Evolutionary conservation across 2,888 invertebrate species (phyloP), one percentile per base, ranked within the genome.

Genomic region (Perizoma affinitatum): DNA sequence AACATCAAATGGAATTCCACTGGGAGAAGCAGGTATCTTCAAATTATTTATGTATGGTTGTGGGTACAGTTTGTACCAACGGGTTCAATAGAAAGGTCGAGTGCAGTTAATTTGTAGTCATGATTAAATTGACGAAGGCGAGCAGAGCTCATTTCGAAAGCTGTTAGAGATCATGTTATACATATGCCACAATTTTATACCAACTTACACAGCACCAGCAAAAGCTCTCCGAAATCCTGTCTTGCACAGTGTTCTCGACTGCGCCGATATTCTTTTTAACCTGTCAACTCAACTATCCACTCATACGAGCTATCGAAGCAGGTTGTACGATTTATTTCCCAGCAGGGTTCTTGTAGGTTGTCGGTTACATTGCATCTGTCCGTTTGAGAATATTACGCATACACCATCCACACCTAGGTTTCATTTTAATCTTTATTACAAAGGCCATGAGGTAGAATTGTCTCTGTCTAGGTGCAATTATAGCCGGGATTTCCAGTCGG

Each of bases 111-210:
- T 86, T 86, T 83, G 82, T 82, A 79, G 81, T 84, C 84, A 80
- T 86, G 85, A 87, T 86, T 85, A 83, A 86, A 85, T 86, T 86
- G 86, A 86, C 81, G 79, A 84, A 84, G 78, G 74, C 74, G 67
- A 70, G 72, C 70, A 70, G 72, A 78, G 76, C 76, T 79, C 76
- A 83, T 82, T 83, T 80, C 76, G 76, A 79, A 83, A 82, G 76
- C 76, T 74, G 70, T 80, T 78, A 79, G 79, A 83, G 82, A 71
- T 38, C 38, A 70, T 76, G 83, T 83, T 77, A 72, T 68, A 68
- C 69, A n/a, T 73, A 73, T 72, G 71, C 67, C 22, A 22, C 22
- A 22, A 3, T 72, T 76, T 74, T 74, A 76, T 73, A 72, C 67
- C 63, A 69, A 64, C 41, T 22, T 22, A 22, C 22, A 22, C 22